phyloP scores from a whole-genome alignment of 2,888 invertebrate genomes.

The Aphodius sticticus region DNA sequence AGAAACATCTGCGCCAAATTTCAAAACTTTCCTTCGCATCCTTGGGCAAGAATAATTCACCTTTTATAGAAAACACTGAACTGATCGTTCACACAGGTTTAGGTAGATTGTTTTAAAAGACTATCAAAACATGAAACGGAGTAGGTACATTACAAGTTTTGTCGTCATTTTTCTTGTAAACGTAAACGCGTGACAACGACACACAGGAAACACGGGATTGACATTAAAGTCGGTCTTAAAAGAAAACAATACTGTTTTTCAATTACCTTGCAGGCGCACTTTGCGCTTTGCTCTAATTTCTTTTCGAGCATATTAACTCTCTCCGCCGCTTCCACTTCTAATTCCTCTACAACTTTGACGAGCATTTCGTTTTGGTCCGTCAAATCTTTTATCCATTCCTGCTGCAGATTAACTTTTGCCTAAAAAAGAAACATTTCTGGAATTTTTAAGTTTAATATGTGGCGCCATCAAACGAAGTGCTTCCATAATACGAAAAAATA shows the following conservation, averaged over 20 bases:
- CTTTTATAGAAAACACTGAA: too few species aligned
- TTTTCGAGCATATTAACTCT: conserved; percentile 66
- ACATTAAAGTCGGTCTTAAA: background rate
- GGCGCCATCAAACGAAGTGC: conserved; percentile 20
- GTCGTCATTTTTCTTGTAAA: too few species aligned
- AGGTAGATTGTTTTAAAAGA: too few species aligned
- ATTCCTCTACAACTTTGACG: conserved; percentile 70
- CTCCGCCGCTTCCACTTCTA: conserved; percentile 71
- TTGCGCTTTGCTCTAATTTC: conserved; percentile 60
- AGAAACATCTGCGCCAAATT: too few species aligned
- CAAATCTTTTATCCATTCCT: conserved; percentile 73
- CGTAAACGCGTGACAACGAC: conserved; percentile 5
- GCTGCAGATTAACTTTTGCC: conserved; percentile 71
- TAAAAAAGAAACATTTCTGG: conserved; percentile 49
- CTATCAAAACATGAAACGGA: too few species aligned
- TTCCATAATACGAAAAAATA: conserved; percentile 18
- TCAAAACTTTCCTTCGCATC: too few species aligned
- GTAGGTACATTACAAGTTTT: too few species aligned
- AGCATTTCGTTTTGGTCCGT: conserved; percentile 74
- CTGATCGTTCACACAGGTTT: too few species aligned
- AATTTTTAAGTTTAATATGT: conserved; percentile 36
- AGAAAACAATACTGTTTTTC: background rate
- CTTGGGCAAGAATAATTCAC: too few species aligned
- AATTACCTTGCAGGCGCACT: conserved; percentile 58
- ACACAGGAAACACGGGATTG: background rate